Conservation (phyloP, 2,888 invertebrate genomes). For the Lamellibrachia satsuma region DNA sequence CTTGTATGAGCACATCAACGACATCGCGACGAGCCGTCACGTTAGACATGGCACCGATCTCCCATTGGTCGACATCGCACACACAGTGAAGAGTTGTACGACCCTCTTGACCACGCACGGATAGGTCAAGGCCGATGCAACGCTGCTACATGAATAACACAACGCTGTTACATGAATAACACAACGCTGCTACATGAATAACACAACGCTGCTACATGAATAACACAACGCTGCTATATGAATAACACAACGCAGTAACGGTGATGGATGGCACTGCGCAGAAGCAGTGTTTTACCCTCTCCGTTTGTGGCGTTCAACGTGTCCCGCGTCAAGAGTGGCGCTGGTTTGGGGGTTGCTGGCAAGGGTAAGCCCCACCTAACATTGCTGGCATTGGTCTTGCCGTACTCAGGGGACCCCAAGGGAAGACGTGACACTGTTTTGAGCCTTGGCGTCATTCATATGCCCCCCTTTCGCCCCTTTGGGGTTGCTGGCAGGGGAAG, state of each 20-base stretch:
- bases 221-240: neutral
- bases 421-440: too few relatives aligned
- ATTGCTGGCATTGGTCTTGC: too few relatives aligned
- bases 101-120: constrained; percentile 26
- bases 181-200: neutral
- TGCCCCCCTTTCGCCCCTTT: too few relatives aligned
- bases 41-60: too few relatives aligned
- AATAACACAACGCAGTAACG: neutral
- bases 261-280: neutral
- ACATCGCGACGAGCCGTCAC: too few relatives aligned
- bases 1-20: too few relatives aligned
- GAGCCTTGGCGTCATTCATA: too few relatives aligned
- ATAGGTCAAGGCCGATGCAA: constrained; percentile 26
- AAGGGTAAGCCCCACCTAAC: too few relatives aligned
- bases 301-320: neutral
- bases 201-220: neutral
- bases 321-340: constrained; percentile 13
- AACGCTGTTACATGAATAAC: neutral
- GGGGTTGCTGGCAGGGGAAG: too few relatives aligned
- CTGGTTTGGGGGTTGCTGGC: neutral
- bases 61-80: neutral
- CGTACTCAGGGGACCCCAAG: too few relatives aligned
- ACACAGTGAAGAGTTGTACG: constrained; percentile 35
- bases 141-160: neutral
- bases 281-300: constrained; percentile 20